Base-by-base conservation (phyloP, 2,888 invertebrate genomes). In the Papilio protenor region DNA sequence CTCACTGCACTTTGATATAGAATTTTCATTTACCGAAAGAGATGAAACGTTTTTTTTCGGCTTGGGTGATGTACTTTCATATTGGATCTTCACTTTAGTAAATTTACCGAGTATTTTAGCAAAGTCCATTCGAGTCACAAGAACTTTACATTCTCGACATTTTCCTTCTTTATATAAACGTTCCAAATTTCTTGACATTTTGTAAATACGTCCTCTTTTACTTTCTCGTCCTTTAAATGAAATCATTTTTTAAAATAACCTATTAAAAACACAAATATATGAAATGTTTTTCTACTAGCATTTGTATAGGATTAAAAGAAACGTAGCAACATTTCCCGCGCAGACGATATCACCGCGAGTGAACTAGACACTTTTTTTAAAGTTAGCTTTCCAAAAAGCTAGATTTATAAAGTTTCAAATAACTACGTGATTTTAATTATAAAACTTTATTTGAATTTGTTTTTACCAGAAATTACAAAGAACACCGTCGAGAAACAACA, bases 251-350 rank as follows among this genome's bases (percentile, higher is more conserved):
- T 23, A 69, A 81, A 57, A 71, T 70, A 76, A 70, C 57, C 70
- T 75, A 75, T 27, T 73, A 66, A 66, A 55, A 79, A 73, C 77
- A 79, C 80, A 69, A 78, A 75, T 76, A 64, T 75, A 59, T 23
- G 14, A 73, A 79, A 75, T 80, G 81, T 79, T 83, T 81, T 76
- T 78, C 75, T 78, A 73, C 81, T 81, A 78, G 81, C 83, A 83
- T 80, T 82, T 83, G 84, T 81, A 82, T 81, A 81, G 81, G 83
- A 87, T 82, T 85, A 85, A 83, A 85, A 84, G 84, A 87, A 88
- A 87, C 86, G 85, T 87, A 88, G 88, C 88, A 89, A 92, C 93
- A 94, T 95, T 95, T 95, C 95, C 95, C 95, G 95, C 95, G 94
- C 93, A 93, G 88, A 84, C 83, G 82, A 88, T 88, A 84, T 83